phyloP scores from a whole-genome alignment of 2,797 vertebrate genomes.

The Dryobates pubescens region DNA sequence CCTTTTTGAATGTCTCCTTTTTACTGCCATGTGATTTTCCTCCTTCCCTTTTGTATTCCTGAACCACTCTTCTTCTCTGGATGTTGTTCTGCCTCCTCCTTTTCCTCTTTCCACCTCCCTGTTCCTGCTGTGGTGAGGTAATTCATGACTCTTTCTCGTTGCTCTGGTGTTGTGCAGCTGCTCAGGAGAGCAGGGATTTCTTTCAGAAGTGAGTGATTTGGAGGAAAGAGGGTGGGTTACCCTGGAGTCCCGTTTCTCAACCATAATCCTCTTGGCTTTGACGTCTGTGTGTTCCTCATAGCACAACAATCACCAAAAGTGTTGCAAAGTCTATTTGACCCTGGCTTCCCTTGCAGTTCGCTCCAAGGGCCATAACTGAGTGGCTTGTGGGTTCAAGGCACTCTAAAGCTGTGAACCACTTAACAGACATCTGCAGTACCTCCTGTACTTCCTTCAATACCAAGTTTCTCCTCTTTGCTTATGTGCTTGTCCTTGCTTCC shows the following conservation, averaged over 20 bases:
- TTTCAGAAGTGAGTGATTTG: not conserved
- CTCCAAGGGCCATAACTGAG: rapidly evolving
- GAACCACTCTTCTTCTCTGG: not conserved
- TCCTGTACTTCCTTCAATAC: not conserved
- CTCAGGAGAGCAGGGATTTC: not conserved
- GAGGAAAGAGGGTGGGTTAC: not conserved
- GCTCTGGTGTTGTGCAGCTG: not conserved
- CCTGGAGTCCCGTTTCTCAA: not conserved
- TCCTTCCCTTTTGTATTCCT: not conserved
- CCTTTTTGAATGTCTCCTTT: not conserved
- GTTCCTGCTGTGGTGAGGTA: not conserved
- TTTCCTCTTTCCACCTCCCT: not conserved
- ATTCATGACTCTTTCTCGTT: not conserved
- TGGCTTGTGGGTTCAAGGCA: not conserved
- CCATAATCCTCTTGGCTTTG: not conserved
- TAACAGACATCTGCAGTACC: not conserved
- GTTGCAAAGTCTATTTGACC: not conserved
- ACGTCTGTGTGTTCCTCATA: not conserved
- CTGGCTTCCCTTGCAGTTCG: not conserved
- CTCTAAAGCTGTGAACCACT: not conserved
- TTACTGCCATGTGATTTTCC: not conserved
- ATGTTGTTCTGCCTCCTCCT: not conserved
- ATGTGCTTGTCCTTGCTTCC: not conserved
- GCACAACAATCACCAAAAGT: not conserved
- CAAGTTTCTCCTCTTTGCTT: not conserved